Conservation (phyloP, 2,888 invertebrate genomes). For the Drepana falcataria region DNA sequence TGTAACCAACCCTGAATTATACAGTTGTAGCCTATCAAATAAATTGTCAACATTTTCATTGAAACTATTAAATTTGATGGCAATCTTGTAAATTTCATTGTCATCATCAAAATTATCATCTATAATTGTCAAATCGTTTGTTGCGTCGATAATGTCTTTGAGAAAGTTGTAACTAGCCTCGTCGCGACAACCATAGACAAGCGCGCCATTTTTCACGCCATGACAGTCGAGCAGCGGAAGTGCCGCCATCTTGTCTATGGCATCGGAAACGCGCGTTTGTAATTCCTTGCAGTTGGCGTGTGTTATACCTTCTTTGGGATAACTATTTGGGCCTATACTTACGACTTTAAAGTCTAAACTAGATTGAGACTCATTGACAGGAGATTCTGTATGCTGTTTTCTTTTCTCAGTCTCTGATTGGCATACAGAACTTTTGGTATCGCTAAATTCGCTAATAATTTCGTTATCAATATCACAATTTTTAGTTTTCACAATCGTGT, state of each 20-base stretch:
- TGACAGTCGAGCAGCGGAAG: constrained; percentile 46
- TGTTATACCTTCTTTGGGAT: constrained; percentile 18
- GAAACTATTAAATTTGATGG: constrained; percentile 29
- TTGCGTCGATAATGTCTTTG: constrained; percentile 14
- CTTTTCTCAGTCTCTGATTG: too few relatives aligned
- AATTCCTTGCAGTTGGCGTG: constrained; percentile 15
- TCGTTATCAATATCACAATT: not conserved
- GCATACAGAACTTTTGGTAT: too few relatives aligned
- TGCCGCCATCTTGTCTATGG: constrained; percentile 20
- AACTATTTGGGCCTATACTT: constrained; percentile 17
- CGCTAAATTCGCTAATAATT: too few relatives aligned
- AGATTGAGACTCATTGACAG: constrained; percentile 5
- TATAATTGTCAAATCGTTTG: constrained; percentile 14
- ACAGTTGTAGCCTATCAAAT: constrained; percentile 35
- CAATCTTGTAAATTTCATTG: constrained; percentile 21
- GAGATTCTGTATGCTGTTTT: too few relatives aligned
- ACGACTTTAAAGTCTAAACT: constrained; percentile 10
- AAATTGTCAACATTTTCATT: constrained; percentile 22
- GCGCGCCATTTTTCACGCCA: constrained; percentile 38
- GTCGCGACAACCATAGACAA: constrained; percentile 45
- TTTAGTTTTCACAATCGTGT: not conserved
- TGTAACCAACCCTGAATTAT: constrained; percentile 35
- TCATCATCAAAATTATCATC: constrained; percentile 1
- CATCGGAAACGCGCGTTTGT: constrained; percentile 25
- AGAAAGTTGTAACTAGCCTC: constrained; percentile 31